Evolutionary conservation across 35 echinoderm and acorn worm species (phyloP), one percentile per base, ranked within the genome.

Genomic region (Antedon bifida): DNA sequence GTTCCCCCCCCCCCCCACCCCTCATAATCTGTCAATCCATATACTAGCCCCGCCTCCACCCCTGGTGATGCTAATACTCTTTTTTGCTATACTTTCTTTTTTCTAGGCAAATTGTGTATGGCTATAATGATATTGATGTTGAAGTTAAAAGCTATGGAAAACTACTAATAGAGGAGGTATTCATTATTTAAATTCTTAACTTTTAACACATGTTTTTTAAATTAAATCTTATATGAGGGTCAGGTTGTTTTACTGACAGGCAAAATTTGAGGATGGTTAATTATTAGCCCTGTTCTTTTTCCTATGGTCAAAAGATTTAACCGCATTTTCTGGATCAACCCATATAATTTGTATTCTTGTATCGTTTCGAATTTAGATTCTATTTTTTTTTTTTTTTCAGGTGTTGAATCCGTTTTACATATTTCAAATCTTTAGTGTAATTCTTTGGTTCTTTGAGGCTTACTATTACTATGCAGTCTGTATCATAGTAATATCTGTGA

Each of bases 341-440:
- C n/a, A n/a, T n/a, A n/a, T n/a, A n/a, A n/a, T n/a, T n/a, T n/a
- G n/a, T n/a, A n/a, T n/a, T n/a, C n/a, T n/a, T n/a, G n/a, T n/a
- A n/a, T n/a, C n/a, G n/a, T n/a, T n/a, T n/a, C n/a, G n/a, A n/a
- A n/a, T n/a, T n/a, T n/a, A n/a, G n/a, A n/a, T n/a, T n/a, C n/a
- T n/a, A n/a, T n/a, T 38, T 84, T 87, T 85, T 73, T 55, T 79
- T 64, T 81, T 26, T 35, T 90, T 82, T 28, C 77, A 97, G 94
- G 74, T 97, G 39, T 55, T 97, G 81, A 89, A 97, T 85, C 94
- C 94, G 13, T 97, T 92, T 45, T 97, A 97, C 87, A 85, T 97
- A 17, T 97, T 97, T 76, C 90, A 97, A 74, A 83, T 97, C 21
- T 92, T 92, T 79, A 97, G 94, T 56, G 83, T 97, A 3, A 87